A percentile compares a stretch with the other conserved stretches of the same genome.
Evolutionary conservation across 2,113 vertebrate genomes (phyloP).

Genomic region (Atlantisia rogersi): DNA sequence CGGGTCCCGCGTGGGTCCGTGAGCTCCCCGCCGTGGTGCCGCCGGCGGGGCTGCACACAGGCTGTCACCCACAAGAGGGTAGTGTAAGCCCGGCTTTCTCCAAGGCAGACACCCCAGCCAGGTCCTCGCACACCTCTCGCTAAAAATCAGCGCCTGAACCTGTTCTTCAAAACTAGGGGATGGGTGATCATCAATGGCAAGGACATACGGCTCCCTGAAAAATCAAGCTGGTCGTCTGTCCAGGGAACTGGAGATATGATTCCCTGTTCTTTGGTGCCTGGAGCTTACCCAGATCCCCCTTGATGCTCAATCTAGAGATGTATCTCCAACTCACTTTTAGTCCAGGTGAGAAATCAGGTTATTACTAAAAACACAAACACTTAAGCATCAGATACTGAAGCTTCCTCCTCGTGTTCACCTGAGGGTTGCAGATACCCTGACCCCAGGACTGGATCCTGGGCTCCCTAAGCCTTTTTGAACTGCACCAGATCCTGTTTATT

Average conservation of each 20-base stretch:
- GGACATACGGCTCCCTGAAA: fast-evolving
- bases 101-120: fast-evolving
- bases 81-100: neutral
- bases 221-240: neutral
- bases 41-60: neutral
- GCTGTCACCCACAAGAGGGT: neutral
- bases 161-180: fast-evolving
- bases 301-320: neutral
- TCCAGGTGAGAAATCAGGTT: neutral
- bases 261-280: neutral
- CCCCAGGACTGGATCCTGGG: too few species aligned
- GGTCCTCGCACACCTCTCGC: fast-evolving
- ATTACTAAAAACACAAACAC: neutral
- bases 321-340: neutral
- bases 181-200: neutral
- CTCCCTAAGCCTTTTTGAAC: neutral
- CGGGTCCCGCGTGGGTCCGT: too few species aligned
- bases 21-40: too few species aligned
- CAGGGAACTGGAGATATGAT: neutral
- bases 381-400: neutral
- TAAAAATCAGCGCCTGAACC: neutral
- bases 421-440: neutral
- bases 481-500: neutral
- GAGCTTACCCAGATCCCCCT: neutral
- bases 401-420: neutral